Percentiles rank a stretch among this genome's conserved stretches.
phyloP scores from a whole-genome alignment of 2,113 vertebrate species.

The Podarcis cretensis region DNA sequence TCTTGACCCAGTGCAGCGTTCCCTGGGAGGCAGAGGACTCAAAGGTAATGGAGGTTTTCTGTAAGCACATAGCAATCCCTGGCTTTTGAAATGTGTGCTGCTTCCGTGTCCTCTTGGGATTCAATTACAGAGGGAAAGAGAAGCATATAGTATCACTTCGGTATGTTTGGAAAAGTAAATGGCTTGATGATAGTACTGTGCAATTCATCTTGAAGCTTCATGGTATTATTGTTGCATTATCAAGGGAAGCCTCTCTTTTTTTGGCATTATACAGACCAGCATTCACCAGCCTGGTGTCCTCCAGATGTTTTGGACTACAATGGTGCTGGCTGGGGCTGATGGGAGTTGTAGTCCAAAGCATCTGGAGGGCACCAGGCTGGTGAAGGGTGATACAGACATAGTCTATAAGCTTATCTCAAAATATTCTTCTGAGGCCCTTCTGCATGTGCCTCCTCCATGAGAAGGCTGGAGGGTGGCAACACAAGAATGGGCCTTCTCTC shows the following conservation, averaged over 20 bases:
- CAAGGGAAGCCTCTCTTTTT: background rate
- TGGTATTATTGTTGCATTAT: background rate
- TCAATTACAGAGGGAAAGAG: background rate
- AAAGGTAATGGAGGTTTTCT: constrained; percentile 78
- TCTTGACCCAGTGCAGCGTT: constrained; percentile 82
- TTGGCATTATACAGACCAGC: background rate
- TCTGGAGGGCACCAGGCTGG: too few relatives aligned
- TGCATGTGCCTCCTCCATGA: too few relatives aligned
- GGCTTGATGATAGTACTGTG: background rate
- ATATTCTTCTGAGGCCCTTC: too few relatives aligned
- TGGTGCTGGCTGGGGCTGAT: too few relatives aligned
- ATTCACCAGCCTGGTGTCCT: too few relatives aligned
- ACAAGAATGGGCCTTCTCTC: too few relatives aligned
- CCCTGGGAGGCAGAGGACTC: constrained; percentile 71
- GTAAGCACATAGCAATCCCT: background rate
- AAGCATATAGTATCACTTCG: background rate
- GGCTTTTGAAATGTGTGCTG: constrained; percentile 4
- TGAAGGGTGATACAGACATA: too few relatives aligned
- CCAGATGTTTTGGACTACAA: too few relatives aligned
- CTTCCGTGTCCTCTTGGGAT: background rate
- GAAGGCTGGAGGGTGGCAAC: too few relatives aligned
- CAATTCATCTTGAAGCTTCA: background rate
- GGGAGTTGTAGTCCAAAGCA: too few relatives aligned
- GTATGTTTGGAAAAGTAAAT: background rate
- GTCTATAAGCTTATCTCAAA: too few relatives aligned